Evolutionary conservation across 2,797 vertebrate species (phyloP).

Genomic region (Anabacerthia variegaticeps): DNA sequence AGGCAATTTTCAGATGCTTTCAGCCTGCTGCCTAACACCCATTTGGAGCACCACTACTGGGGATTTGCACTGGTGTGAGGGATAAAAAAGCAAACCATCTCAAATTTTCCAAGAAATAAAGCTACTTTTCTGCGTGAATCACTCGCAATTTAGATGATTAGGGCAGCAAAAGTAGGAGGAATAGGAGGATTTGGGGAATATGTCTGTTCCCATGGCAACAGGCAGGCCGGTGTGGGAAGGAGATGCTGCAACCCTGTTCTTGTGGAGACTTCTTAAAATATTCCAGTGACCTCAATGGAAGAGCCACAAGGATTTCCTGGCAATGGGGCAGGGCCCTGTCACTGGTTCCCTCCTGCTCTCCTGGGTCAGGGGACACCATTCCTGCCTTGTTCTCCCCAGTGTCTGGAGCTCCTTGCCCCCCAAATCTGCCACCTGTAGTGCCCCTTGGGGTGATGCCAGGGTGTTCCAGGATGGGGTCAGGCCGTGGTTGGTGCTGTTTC

Average conservation of each 20-base stretch:
- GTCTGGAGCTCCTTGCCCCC: not conserved
- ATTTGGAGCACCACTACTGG: not conserved
- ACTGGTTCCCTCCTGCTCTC: not conserved
- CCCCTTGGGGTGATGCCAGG: not conserved
- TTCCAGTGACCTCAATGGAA: not conserved
- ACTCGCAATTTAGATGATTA: not conserved
- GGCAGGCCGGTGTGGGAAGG: not conserved
- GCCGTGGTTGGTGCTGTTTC: no score
- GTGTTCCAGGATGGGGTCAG: no score
- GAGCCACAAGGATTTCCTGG: not conserved
- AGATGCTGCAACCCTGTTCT: not conserved
- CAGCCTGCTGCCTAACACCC: not conserved
- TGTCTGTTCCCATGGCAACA: conserved; percentile 12
- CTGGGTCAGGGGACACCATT: not conserved
- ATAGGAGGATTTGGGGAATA: not conserved
- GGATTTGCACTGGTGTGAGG: not conserved
- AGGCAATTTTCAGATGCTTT: not conserved
- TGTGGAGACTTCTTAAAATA: not conserved
- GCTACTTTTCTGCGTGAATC: not conserved
- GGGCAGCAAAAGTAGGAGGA: not conserved
- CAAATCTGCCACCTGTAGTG: not conserved
- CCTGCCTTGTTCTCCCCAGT: not conserved
- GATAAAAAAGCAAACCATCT: not conserved
- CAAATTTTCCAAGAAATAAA: not conserved
- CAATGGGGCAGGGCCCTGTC: not conserved